phyloP scores from a whole-genome alignment of 2,888 invertebrate genomes.

The Archaeoteleia sp. region DNA sequence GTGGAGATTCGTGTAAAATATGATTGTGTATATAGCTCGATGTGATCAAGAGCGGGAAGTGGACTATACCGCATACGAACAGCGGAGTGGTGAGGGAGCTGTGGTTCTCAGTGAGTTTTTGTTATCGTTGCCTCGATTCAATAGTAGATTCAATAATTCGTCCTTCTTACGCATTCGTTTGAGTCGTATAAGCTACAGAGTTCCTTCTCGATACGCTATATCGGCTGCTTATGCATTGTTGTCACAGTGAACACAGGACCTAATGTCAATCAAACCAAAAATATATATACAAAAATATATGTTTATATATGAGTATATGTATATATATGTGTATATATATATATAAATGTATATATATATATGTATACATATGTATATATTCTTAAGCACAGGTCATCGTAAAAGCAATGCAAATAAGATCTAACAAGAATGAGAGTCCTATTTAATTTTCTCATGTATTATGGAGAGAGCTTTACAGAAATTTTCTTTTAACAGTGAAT shows the following conservation, averaged over 20 bases:
- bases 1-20: slow-evolving; percentile 53
- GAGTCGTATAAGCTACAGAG: slow-evolving; percentile 50
- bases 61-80: slow-evolving; percentile 19
- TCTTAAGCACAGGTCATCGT: too few species aligned
- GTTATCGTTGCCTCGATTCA: slow-evolving; percentile 24
- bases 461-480: too few species aligned
- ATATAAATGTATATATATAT: slow-evolving; percentile 23
- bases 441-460: too few species aligned
- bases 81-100: slow-evolving; percentile 60
- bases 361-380: slow-evolving; percentile 50
- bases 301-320: slow-evolving; percentile 27
- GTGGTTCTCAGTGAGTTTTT: slow-evolving; percentile 56
- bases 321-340: slow-evolving; percentile 32
- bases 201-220: slow-evolving; percentile 53
- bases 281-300: slow-evolving; percentile 3
- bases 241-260: slow-evolving; percentile 74
- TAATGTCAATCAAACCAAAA: slow-evolving; percentile 35
- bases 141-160: slow-evolving; percentile 1
- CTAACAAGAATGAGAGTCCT: too few species aligned
- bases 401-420: too few species aligned
- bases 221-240: slow-evolving; percentile 68
- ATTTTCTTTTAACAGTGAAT: too few species aligned
- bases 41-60: slow-evolving; percentile 29
- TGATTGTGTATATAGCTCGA: slow-evolving; percentile 56
- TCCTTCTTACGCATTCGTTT: slow-evolving; percentile 42